phyloP scores from a whole-genome alignment of 2,113 vertebrate genomes.

The Anseranas semipalmata region DNA sequence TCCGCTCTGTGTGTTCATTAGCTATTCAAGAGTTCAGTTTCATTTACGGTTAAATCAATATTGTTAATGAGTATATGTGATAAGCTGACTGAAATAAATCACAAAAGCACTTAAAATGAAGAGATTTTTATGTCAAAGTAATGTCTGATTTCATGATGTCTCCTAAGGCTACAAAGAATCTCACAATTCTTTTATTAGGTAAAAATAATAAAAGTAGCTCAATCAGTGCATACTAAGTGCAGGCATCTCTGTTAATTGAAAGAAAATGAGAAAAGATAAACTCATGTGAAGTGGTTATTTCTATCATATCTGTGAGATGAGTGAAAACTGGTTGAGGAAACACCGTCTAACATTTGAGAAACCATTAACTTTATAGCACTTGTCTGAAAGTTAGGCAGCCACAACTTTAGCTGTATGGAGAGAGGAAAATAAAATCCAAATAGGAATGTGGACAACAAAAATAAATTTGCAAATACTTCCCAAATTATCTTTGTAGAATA shows the following conservation, averaged over 20 bases:
- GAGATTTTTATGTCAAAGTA: neutral
- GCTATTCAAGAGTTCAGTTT: neutral
- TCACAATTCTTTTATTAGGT: neutral
- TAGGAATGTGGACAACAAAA: no score
- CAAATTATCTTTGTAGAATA: neutral
- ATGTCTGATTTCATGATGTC: neutral
- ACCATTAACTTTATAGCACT: neutral
- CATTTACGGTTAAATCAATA: neutral
- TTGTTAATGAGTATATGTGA: neutral
- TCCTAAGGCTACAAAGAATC: neutral
- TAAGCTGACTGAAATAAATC: neutral
- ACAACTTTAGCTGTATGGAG: neutral
- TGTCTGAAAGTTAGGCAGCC: neutral
- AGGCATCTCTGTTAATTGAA: conserved; percentile 2
- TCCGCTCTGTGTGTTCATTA: neutral
- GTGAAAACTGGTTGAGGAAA: neutral
- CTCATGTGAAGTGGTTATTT: neutral
- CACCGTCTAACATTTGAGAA: neutral
- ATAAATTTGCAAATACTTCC: neutral
- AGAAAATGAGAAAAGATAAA: neutral
- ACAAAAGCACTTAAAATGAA: neutral
- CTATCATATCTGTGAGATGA: neutral
- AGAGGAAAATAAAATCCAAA: neutral
- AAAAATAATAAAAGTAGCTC: neutral
- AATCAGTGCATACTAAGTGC: neutral